Base-by-base conservation (phyloP, 1,140 invertebrate genomes). In the Zaprionus lachaisei region DNA sequence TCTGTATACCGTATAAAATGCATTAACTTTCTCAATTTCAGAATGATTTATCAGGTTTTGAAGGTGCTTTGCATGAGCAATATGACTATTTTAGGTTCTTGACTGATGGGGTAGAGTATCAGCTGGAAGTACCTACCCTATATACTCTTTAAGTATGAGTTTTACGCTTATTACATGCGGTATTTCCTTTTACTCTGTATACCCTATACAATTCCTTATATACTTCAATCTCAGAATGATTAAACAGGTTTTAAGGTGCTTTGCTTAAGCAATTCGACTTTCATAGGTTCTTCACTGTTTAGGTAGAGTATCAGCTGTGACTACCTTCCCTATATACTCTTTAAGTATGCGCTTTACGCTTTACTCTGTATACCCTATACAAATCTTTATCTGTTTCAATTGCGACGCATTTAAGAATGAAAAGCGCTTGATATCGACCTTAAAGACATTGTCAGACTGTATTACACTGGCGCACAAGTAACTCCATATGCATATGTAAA, bases 401-500 rank as follows among this genome's bases (percentile, higher is more conserved):
- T 41, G 14, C 5, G 38, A 15, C 38, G 58, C 38, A 41, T 14
- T 26, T 44, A 44, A 63, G 44, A 51, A 51, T 51, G 51, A 63
- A 47, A 15, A 51, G 60, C 24, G 49, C 37, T 11, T 61, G 38
- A 44, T 67, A 17, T 44, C 61, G 51, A 28, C 62, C 51, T 65
- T 66, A 15, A 49, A 64, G 37, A 47, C 24, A 44, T 41, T 55
- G 28, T 65, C 17, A 34, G n/a, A 28, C 37, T 17, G 22, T 47
- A 58, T 44, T 47, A 51, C 26, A 63, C 57, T 38, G 17, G n/a
- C 28, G 26, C 22, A 20, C 47, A 54, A 38, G 67, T 20, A 28
- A 61, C 57, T 69, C 60, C 57, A 37, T 69, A 71, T 72, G 62
- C 69, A 72, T 72, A 56, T 55, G 49, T 64, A 22, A 15, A 54